phyloP scores from a whole-genome alignment of 2,797 vertebrate genomes.

The Bradypodion pumilum region DNA sequence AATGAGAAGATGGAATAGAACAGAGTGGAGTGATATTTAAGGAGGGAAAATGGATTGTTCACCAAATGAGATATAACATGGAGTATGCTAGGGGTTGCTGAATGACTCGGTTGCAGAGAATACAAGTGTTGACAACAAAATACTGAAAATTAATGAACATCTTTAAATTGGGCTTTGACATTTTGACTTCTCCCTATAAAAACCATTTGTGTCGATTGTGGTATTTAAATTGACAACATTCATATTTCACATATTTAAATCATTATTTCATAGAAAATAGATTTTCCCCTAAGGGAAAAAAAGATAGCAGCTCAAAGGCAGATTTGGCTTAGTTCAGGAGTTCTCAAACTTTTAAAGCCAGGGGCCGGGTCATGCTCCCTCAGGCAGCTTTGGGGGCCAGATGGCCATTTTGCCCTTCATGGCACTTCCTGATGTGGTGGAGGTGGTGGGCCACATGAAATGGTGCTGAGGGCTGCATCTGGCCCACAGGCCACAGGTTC shows the following conservation, averaged over 20 bases:
- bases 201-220: conserved; percentile 41
- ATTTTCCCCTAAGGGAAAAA: neutral
- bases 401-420: too few relatives aligned
- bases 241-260: conserved; percentile 39
- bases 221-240: conserved; percentile 30
- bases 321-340: too few relatives aligned
- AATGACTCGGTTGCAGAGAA: conserved; percentile 53
- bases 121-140: conserved; percentile 55
- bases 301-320: conserved; percentile 8
- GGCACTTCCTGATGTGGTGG: too few relatives aligned
- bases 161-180: conserved; percentile 63
- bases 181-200: conserved; percentile 46
- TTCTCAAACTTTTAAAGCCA: too few relatives aligned
- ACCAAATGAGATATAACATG: conserved; percentile 52
- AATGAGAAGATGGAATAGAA: conserved; percentile 11
- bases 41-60: conserved; percentile 43
- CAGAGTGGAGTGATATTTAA: conserved; percentile 34
- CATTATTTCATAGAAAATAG: conserved; percentile 21
- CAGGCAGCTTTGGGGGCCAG: too few relatives aligned
- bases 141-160: conserved; percentile 59
- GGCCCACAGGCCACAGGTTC: too few relatives aligned
- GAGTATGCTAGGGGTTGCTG: conserved; percentile 47
- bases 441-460: too few relatives aligned
- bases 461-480: too few relatives aligned
- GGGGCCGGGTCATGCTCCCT: too few relatives aligned